These are phyloP conservation scores for Salvator merianae DNA, from an alignment of 2,113 vertebrate genomes.

Conservation along the genomic window DNA sequence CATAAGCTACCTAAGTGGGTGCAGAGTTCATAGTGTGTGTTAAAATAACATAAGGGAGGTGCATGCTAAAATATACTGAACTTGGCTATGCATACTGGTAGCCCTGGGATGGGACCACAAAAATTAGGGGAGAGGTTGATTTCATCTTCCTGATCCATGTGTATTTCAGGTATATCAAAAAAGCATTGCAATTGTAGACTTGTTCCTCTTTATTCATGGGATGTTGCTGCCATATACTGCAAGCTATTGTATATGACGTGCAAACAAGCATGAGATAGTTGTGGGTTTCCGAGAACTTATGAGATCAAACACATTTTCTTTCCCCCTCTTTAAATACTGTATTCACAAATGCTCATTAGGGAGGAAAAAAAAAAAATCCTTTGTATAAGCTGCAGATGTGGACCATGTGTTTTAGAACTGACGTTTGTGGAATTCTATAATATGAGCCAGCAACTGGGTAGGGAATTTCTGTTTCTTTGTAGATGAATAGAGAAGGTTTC, in stretches of 20 bases:
- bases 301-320: neutral
- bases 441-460: neutral
- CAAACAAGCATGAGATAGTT: neutral
- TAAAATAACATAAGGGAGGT: too few species aligned
- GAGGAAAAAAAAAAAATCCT: neutral
- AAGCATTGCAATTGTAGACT: too few species aligned
- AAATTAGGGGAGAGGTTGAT: too few species aligned
- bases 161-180: too few species aligned
- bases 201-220: too few species aligned
- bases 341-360: neutral
- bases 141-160: too few species aligned
- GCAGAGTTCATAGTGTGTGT: too few species aligned
- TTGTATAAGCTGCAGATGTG: neutral
- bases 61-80: too few species aligned
- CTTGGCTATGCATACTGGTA: too few species aligned
- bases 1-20: too few species aligned
- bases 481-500: constrained; percentile 28
- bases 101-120: too few species aligned
- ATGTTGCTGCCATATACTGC: neutral
- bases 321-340: neutral
- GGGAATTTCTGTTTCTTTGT: neutral
- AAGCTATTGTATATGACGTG: neutral
- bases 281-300: neutral
- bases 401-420: constrained; percentile 10
- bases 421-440: neutral